Evolutionary conservation across 2,888 invertebrate species (phyloP).

Genomic region (Parapristionchus giblindavisi): DNA sequence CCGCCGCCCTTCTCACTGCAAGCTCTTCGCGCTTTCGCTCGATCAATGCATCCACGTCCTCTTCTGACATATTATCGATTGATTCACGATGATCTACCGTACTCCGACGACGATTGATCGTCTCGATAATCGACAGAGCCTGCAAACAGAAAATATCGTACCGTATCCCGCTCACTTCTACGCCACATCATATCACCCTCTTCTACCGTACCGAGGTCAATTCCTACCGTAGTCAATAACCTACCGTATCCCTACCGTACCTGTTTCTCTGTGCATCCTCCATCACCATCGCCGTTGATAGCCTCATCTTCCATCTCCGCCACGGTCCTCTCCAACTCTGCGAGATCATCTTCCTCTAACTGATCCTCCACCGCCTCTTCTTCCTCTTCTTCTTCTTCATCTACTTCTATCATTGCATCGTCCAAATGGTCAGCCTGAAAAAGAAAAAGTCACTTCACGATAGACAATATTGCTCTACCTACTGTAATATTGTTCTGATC

Average conservation of each 20-base stretch:
- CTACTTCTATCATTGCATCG: slow-evolving; percentile 15
- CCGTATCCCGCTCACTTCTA: not conserved
- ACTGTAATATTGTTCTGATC: no score
- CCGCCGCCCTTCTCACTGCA: slow-evolving; percentile 73
- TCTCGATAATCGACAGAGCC: slow-evolving; percentile 40
- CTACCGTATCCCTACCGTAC: not conserved
- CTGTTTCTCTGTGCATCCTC: slow-evolving; percentile 17
- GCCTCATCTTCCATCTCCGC: slow-evolving; percentile 40
- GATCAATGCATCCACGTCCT: slow-evolving; percentile 7
- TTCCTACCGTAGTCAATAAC: not conserved
- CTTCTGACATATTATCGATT: not conserved
- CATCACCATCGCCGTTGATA: slow-evolving; percentile 19
- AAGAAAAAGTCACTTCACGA: not conserved
- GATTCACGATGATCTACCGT: slow-evolving; percentile 5
- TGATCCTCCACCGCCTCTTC: slow-evolving; percentile 44
- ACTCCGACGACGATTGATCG: slow-evolving; percentile 39
- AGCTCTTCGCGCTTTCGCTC: slow-evolving; percentile 40
- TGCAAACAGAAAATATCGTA: slow-evolving; percentile 7
- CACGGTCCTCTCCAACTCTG: slow-evolving; percentile 45
- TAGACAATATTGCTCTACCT: no score
- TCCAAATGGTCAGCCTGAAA: not conserved
- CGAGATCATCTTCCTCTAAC: slow-evolving; percentile 48
- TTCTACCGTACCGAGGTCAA: not conserved
- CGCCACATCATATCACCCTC: not conserved
- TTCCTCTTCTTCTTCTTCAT: slow-evolving; percentile 39